Base-by-base conservation (phyloP, 2,113 vertebrate species). In the Pseudorasbora parva region DNA sequence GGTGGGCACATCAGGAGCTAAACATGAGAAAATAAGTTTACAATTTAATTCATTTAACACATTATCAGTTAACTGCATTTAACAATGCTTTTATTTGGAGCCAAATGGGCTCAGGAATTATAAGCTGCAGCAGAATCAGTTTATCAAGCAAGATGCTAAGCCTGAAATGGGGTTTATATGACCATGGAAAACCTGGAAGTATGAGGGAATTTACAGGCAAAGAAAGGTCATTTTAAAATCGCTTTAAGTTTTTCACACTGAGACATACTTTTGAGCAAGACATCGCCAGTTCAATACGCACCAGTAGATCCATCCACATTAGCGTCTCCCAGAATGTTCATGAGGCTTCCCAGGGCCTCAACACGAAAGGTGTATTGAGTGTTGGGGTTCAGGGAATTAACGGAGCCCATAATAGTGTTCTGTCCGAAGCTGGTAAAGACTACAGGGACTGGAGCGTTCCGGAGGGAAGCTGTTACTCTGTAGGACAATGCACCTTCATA, bases 1-100 rank as follows among this genome's bases (percentile, higher is more conserved):
- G 78, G 90, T 85, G 56, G 96, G 95, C 75, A 88, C 79, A 37
- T 95, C 92, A 15, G 96, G 96, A 88, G 95, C 97, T 98, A 41
- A 47, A 83, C 10, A 47, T 3, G 47, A 66, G 12, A 49, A 33
- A 5, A 30, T 7, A 74, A 2, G 30, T 9, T 17, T 5, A 74
- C 47, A 51, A 47, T 74, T 17, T 47, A 19, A 69, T 41, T 41
- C 0, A 41, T 21, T 37, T 21, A 8, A 68, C 19, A 21, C 17
- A 41, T 68, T 8, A 8, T 68, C 17, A 21, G 8, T 23, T 59
- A 23, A 41, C 27, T 41, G 66, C 25, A 15, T 5, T 45, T 72
- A 23, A 37, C 17, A 21, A 19, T 21, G 33, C 17, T 19, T 7
- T 54, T 19, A 8, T 15, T 19, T 7, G 17, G 64, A 68, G 30